Conservation (phyloP, 2,888 invertebrate species). For the Gonocerus acuteangulatus region DNA sequence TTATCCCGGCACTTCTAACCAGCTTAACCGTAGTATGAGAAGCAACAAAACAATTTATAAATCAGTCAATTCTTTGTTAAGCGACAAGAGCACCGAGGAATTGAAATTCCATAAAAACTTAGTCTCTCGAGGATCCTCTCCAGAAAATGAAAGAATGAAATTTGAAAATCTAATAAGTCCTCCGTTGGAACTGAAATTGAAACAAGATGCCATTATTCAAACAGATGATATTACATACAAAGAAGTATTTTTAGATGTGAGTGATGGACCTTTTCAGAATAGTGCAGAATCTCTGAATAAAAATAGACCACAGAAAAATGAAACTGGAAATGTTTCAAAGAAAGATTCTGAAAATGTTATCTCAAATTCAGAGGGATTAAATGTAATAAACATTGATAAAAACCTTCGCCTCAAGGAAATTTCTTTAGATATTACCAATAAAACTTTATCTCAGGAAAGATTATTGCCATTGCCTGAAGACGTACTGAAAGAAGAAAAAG, state of each 20-base stretch:
- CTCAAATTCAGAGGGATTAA: too few relatives aligned
- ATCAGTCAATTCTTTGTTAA: conserved; percentile 11
- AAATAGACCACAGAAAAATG: too few relatives aligned
- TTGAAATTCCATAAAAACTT: not conserved
- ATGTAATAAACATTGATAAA: too few relatives aligned
- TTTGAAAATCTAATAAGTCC: conserved; percentile 19
- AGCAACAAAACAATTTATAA: conserved; percentile 5
- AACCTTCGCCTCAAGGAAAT: too few relatives aligned
- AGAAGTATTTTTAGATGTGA: not conserved
- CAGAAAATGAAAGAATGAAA: conserved; percentile 4
- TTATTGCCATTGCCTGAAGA: conserved; percentile 13
- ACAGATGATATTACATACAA: not conserved
- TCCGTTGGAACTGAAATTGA: not conserved
- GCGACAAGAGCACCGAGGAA: conserved; percentile 13
- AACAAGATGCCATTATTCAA: not conserved
- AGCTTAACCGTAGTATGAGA: too few relatives aligned
- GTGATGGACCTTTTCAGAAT: too few relatives aligned
- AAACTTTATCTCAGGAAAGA: not conserved
- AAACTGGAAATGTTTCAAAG: too few relatives aligned
- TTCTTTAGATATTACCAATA: not conserved
- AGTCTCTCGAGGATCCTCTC: not conserved
- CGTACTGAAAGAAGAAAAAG: not conserved
- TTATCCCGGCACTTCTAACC: too few relatives aligned
- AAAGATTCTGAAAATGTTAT: too few relatives aligned
- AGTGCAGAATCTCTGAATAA: too few relatives aligned